These are phyloP conservation scores for Tichodroma muraria DNA, from an alignment of 2,113 vertebrate genomes.

Conservation along the genomic window DNA sequence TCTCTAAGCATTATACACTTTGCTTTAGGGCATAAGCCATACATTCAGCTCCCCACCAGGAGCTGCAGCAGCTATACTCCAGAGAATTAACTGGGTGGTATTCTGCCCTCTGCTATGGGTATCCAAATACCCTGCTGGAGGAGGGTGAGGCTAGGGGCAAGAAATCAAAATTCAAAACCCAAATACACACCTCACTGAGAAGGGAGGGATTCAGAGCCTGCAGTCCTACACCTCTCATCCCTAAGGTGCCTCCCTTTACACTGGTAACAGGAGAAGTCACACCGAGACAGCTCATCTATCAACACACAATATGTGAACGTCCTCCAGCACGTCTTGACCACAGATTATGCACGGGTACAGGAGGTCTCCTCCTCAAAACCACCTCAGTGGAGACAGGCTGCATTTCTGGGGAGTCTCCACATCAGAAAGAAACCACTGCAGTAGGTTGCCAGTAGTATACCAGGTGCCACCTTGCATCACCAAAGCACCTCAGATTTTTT, in stretches of 20 bases:
- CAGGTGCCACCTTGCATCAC: background rate
- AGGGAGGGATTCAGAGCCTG: background rate
- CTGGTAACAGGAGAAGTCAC: background rate
- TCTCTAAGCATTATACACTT: constrained; percentile 7
- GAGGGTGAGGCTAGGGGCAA: background rate
- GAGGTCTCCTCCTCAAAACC: background rate
- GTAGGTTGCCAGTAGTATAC: too few species aligned
- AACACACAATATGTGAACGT: fast-evolving
- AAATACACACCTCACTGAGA: background rate
- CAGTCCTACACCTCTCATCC: background rate
- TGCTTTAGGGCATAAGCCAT: constrained; percentile 16
- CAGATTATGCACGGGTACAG: background rate
- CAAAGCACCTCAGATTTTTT: background rate
- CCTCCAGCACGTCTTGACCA: background rate
- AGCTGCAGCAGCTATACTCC: background rate
- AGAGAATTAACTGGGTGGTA: background rate
- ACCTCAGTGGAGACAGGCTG: background rate
- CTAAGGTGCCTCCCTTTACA: background rate
- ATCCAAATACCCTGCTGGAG: background rate
- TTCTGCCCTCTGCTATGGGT: background rate
- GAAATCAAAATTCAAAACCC: background rate
- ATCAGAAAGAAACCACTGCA: background rate
- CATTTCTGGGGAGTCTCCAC: background rate
- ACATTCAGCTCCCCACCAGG: background rate
- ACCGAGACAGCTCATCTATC: background rate